These are phyloP conservation scores for Xestia sexstrigata DNA, from an alignment of 2,888 invertebrate genomes.

Conservation along the genomic window DNA sequence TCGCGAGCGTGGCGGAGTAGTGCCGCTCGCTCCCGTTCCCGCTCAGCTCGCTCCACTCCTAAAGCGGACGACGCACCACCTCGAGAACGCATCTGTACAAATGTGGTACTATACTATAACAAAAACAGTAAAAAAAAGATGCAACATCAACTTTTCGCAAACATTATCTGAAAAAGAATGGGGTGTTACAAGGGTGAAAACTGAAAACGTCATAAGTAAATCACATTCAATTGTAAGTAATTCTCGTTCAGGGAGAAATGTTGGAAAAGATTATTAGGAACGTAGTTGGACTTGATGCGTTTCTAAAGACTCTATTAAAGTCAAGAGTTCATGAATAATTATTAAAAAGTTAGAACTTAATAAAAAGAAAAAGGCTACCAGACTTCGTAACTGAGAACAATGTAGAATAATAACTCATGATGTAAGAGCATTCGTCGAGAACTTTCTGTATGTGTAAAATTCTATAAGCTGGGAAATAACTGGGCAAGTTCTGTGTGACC, in stretches of 20 bases:
- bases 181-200: background rate
- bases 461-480: conserved; percentile 52
- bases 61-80: conserved; percentile 94
- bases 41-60: conserved; percentile 92
- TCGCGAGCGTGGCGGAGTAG: conserved; percentile 96
- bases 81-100: conserved; percentile 91
- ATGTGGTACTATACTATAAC: conserved; percentile 47
- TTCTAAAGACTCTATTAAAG: conserved; percentile 31
- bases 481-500: conserved; percentile 50
- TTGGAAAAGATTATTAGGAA: conserved; percentile 12
- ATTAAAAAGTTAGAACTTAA: conserved; percentile 40
- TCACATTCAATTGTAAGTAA: conserved; percentile 3
- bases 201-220: conserved; percentile 10
- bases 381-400: conserved; percentile 36
- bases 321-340: conserved; percentile 43
- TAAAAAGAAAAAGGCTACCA: conserved; percentile 30
- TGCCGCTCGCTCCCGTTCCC: conserved; percentile 97
- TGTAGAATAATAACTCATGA: conserved; percentile 45
- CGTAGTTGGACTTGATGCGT: conserved; percentile 19
- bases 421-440: conserved; percentile 39
- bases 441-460: conserved; percentile 58
- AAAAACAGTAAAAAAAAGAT: conserved; percentile 34
- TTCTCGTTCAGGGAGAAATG: background rate
- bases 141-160: conserved; percentile 22
- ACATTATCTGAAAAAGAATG: conserved; percentile 18